Evolutionary conservation across 2,888 invertebrate species (phyloP).

Genomic region (Drosophila algonquin): DNA sequence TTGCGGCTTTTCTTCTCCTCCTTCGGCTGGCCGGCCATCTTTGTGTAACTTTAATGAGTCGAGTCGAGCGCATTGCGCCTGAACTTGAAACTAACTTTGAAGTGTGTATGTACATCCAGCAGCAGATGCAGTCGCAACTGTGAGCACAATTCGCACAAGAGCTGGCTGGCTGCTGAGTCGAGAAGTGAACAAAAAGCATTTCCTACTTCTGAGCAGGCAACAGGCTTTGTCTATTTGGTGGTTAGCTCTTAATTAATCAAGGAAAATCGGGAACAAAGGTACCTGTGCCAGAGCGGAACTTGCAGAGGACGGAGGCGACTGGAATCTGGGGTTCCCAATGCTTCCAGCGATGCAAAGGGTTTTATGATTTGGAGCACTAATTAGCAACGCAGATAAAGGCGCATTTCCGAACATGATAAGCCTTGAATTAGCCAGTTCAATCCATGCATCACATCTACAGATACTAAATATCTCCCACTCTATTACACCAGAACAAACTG

Average conservation of each 20-base stretch:
- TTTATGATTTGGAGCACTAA: neutral
- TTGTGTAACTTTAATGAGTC: conserved; percentile 69
- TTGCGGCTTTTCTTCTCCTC: conserved; percentile 35
- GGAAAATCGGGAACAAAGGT: conserved; percentile 32
- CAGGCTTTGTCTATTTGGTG: conserved; percentile 24
- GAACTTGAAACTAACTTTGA: conserved; percentile 44
- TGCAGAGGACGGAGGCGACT: neutral
- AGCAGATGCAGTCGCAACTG: conserved; percentile 46
- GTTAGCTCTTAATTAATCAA: conserved; percentile 28
- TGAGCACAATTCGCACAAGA: conserved; percentile 56
- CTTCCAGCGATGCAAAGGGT: neutral
- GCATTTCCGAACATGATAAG: too few relatives aligned
- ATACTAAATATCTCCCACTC: too few relatives aligned
- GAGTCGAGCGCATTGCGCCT: conserved; percentile 61
- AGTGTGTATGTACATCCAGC: conserved; percentile 22
- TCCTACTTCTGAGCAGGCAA: conserved; percentile 28
- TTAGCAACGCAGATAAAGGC: neutral
- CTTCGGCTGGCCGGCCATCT: conserved; percentile 35
- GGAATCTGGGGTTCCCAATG: conserved; percentile 2
- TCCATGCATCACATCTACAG: too few relatives aligned
- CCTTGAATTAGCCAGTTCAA: too few relatives aligned
- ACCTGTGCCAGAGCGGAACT: neutral
- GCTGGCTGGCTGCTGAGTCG: neutral
- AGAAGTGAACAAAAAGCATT: conserved; percentile 26
- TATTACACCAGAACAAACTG: too few relatives aligned